Base-by-base conservation (phyloP, 2,888 invertebrate genomes). In the Operophtera brumata region DNA sequence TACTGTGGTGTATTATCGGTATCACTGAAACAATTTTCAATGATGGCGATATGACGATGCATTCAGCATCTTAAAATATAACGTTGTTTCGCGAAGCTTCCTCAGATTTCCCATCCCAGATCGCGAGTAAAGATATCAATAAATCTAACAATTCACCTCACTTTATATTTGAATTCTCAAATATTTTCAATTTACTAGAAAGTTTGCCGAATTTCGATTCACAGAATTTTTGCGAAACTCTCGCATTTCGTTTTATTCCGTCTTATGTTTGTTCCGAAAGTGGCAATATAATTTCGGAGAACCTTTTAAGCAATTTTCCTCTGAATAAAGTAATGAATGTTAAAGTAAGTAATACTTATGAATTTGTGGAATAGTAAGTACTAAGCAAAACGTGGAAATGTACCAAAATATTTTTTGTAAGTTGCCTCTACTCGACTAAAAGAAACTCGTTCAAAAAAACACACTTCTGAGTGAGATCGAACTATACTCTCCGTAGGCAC, bases 141-240 rank as follows among this genome's bases (percentile, higher is more conserved):
- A 53, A 53, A 52, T 53, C 52, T 48, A 49, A 47, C 39, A 43
- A 44, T 53, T 57, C 45, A 50, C 43, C 44, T 54, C 40, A 36
- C 43, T 35, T 51, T 48, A 51, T 44, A 47, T 54, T 48, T 34
- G 36, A 47, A 44, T 47, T 51, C 28, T 13, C 39, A 39, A 47
- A 55, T 52, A 59, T 55, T 48, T 59, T 59, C 58, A 59, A 59
- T 59, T 55, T 55, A 40, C 46, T 53, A 45, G 52, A 59, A 59
- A 59, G 49, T 55, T 55, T 49, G 45, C 30, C 36, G 40, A 49
- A 46, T 40, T 55, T 14, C 25, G 35, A 30, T 36, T 44, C 45
- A 45, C 34, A 14, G 42, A 48, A 48, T 53, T 55, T 51, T 49
- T 47, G 39, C 44, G 45, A 51, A 36, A 44, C 45, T 39, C 41